Evolutionary conservation across 1,140 invertebrate species (phyloP).

Genomic region (Hermatobates lingyangjiaoensis): DNA sequence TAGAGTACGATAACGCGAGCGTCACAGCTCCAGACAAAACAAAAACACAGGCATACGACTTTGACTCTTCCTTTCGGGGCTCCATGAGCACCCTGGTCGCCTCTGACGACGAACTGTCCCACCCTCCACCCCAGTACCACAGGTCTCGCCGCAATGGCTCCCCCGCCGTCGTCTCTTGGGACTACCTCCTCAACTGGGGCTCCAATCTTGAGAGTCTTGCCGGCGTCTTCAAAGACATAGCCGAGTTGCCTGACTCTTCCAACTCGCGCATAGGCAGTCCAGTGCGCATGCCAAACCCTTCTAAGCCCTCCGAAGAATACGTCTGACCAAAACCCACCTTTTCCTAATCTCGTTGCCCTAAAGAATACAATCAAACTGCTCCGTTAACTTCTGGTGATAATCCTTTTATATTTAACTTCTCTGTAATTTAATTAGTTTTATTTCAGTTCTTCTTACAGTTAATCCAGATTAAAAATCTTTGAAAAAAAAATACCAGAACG

Average conservation of each 20-base stretch:
- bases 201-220: slow-evolving; percentile 88
- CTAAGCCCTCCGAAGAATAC: slow-evolving; percentile 20
- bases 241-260: slow-evolving; percentile 57
- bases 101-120: slow-evolving; percentile 72
- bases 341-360: not conserved
- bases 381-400: too few species aligned
- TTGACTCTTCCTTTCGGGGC: slow-evolving; percentile 81
- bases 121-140: slow-evolving; percentile 41
- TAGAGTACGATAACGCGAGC: slow-evolving; percentile 85
- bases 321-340: slow-evolving; percentile 12
- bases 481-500: too few species aligned
- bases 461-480: too few species aligned
- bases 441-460: too few species aligned
- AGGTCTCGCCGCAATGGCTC: slow-evolving; percentile 44
- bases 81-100: slow-evolving; percentile 82
- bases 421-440: too few species aligned
- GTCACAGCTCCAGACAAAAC: slow-evolving; percentile 27
- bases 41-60: slow-evolving; percentile 46
- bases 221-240: slow-evolving; percentile 90
- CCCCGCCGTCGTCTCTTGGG: slow-evolving; percentile 63
- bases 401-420: too few species aligned
- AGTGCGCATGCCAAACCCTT: slow-evolving; percentile 16
- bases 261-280: slow-evolving; percentile 15
- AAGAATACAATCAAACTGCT: not conserved
- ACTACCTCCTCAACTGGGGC: slow-evolving; percentile 87